Evolutionary conservation across 2,888 invertebrate genomes (phyloP).

Genomic region (Taenaris catops): DNA sequence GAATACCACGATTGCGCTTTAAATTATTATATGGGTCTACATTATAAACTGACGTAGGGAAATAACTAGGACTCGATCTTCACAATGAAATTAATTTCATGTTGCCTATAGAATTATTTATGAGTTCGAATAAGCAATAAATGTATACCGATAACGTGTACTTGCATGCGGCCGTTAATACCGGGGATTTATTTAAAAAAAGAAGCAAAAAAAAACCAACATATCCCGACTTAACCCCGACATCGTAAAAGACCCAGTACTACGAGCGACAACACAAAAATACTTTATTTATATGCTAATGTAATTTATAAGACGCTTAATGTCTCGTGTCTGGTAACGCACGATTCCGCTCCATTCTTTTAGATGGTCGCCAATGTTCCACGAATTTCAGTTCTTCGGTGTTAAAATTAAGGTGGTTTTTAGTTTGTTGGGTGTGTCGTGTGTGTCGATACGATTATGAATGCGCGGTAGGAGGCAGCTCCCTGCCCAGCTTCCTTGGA

Average conservation of each 20-base stretch:
- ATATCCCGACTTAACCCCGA: slow-evolving; percentile 57
- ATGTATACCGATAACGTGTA: slow-evolving; percentile 73
- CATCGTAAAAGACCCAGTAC: slow-evolving; percentile 71
- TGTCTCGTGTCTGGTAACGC: slow-evolving; percentile 77
- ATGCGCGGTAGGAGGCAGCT: slow-evolving; percentile 77
- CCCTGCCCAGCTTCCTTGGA: slow-evolving; percentile 65
- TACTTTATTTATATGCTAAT: slow-evolving; percentile 80
- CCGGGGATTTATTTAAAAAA: slow-evolving; percentile 71
- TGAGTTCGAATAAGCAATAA: slow-evolving; percentile 74
- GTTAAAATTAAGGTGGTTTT: slow-evolving; percentile 48
- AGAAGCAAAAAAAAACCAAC: slow-evolving; percentile 56
- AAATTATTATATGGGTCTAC: slow-evolving; percentile 5
- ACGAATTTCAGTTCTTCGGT: slow-evolving; percentile 42
- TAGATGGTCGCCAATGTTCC: slow-evolving; percentile 29
- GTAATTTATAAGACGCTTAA: slow-evolving; percentile 80
- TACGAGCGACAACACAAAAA: slow-evolving; percentile 67
- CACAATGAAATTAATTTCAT: slow-evolving; percentile 72
- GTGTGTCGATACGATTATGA: slow-evolving; percentile 77
- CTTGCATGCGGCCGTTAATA: slow-evolving; percentile 75
- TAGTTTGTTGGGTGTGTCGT: slow-evolving; percentile 42
- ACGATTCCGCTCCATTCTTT: slow-evolving; percentile 73
- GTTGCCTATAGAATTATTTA: slow-evolving; percentile 71
- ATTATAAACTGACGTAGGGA: slow-evolving; percentile 17
- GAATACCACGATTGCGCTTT: slow-evolving; percentile 7
- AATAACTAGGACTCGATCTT: slow-evolving; percentile 37